phyloP scores from a whole-genome alignment of 2,888 invertebrate genomes.

The Pyrocoelia pectoralis region DNA sequence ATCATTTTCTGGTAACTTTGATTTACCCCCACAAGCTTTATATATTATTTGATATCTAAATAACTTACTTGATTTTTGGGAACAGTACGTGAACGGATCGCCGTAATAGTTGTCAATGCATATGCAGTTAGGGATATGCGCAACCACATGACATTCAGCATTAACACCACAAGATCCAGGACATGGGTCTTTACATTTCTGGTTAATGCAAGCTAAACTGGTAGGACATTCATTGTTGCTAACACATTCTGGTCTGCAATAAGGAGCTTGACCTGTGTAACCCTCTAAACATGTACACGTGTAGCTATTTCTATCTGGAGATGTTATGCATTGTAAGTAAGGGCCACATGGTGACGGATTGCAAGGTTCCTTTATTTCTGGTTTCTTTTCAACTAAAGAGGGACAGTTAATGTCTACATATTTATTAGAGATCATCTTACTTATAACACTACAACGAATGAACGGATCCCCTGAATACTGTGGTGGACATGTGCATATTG shows the following conservation, averaged over 20 bases:
- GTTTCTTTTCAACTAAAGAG: slow-evolving; percentile 29
- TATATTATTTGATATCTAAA: neutral
- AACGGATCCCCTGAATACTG: slow-evolving; percentile 69
- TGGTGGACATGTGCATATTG: slow-evolving; percentile 67
- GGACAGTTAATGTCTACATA: neutral
- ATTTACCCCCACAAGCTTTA: slow-evolving; percentile 10
- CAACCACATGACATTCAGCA: slow-evolving; percentile 75
- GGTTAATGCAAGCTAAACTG: slow-evolving; percentile 73
- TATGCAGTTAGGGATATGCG: slow-evolving; percentile 78
- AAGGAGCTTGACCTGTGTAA: slow-evolving; percentile 74
- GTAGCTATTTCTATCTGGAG: slow-evolving; percentile 68
- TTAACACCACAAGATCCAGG: slow-evolving; percentile 77
- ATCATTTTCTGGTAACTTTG: neutral
- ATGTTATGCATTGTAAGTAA: slow-evolving; percentile 70
- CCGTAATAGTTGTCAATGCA: slow-evolving; percentile 73
- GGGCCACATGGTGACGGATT: slow-evolving; percentile 75
- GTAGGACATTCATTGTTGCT: slow-evolving; percentile 76
- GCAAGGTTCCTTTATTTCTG: slow-evolving; percentile 64
- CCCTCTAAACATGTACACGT: slow-evolving; percentile 76
- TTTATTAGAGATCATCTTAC: slow-evolving; percentile 38
- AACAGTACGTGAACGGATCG: slow-evolving; percentile 71
- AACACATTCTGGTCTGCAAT: slow-evolving; percentile 77
- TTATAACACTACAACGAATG: slow-evolving; percentile 54
- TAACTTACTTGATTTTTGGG: slow-evolving; percentile 66
- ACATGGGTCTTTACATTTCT: slow-evolving; percentile 77